Base-by-base conservation (phyloP, 2,888 invertebrate species). In the Tenthredo scrophulariae region DNA sequence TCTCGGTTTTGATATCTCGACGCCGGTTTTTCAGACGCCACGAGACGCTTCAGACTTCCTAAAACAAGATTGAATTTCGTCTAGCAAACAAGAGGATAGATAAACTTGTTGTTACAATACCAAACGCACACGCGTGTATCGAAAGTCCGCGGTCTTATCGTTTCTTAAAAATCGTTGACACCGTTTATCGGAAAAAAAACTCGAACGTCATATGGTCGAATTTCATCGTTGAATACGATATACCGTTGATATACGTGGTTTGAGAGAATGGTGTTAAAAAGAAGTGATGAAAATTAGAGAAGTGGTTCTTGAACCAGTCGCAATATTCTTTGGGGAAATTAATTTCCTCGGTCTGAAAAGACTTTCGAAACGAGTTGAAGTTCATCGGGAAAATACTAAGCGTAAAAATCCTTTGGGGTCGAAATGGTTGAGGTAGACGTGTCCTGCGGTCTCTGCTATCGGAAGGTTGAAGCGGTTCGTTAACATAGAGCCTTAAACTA, bases 21-120 rank as follows among this genome's bases (percentile, higher is more conserved):
- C 62, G 67, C 26, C 67, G 9, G 18, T 43, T n/a, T 74, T 43
- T 74, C 74, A 74, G 74, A 43, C 43, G 74, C 22, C 74, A 4
- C 33, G 0, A 74, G 13, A 18, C 74, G 22, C 22, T n/a, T 37
- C 40, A 4, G 22, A 37, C 22, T 43, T 22, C 9, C 22, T 22
- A 22, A 40, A 43, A 74, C 74, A 43, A 74, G 74, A 74, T 74
- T 74, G 43, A 74, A 43, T 74, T 43, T 22, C 43, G 10, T 74
- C 22, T 3, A 13, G 74, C 40, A 74, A 74, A 74, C 74, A 74
- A 26, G 62, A 62, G 10, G 26, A 67, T 33, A 29, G 74, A 74
- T 74, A 74, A 74, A 43, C 74, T 74, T 15, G 74, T 74, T 72
- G n/a, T 72, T 22, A 22, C 72, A n/a, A n/a, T 15, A 7, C 7